phyloP scores from a whole-genome alignment of 2,113 vertebrate species.

The Glaucidium brasilianum region DNA sequence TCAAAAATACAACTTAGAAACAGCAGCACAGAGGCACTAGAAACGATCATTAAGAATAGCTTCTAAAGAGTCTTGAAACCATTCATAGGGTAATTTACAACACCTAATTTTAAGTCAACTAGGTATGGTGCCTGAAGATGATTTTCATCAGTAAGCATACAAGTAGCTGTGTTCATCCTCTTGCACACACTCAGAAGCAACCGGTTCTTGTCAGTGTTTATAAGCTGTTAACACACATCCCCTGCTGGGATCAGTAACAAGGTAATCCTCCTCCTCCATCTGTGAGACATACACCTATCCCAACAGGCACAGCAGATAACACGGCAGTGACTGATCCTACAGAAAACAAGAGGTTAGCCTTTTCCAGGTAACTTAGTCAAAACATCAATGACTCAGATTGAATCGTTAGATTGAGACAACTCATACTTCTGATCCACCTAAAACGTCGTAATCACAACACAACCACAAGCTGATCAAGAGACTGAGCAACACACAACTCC shows the following conservation, averaged over 20 bases:
- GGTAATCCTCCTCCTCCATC: neutral
- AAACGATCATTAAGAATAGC: fast-evolving
- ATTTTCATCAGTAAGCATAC: neutral
- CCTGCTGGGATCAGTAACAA: neutral
- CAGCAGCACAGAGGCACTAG: neutral
- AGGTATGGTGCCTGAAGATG: neutral
- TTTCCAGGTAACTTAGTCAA: neutral
- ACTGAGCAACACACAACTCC: neutral
- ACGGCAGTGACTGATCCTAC: neutral
- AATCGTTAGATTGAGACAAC: neutral
- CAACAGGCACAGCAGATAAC: neutral
- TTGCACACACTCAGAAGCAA: neutral
- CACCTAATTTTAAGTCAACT: neutral
- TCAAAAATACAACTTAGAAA: neutral
- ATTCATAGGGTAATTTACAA: neutral
- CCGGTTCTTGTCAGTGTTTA: neutral
- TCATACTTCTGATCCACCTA: neutral
- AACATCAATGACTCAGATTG: neutral
- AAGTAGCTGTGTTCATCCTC: neutral
- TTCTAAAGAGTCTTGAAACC: neutral
- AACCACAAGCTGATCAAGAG: neutral
- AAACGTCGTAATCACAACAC: neutral
- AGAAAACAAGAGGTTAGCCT: fast-evolving
- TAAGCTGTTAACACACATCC: neutral
- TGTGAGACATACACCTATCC: fast-evolving